Evolutionary conservation across 2,797 vertebrate species (phyloP).

Genomic region (Zenarchopterus dispar): DNA sequence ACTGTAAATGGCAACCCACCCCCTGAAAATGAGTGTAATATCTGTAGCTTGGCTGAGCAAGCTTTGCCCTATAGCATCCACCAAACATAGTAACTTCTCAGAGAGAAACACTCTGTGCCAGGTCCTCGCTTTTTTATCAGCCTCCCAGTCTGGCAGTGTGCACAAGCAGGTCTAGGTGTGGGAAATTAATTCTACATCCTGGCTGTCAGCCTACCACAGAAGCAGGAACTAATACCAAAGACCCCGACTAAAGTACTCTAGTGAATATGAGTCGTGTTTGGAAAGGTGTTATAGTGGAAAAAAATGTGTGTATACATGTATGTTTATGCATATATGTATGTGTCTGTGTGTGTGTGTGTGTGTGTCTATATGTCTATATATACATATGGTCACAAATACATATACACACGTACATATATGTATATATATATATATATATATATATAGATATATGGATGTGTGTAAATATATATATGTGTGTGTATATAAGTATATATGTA

Average conservation of each 20-base stretch:
- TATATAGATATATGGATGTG: too few relatives aligned
- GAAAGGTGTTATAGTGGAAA: neutral
- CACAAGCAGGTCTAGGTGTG: slow-evolving; percentile 52
- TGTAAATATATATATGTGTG: too few relatives aligned
- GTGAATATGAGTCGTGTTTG: neutral
- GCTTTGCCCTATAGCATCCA: slow-evolving; percentile 52
- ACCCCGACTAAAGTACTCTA: slow-evolving; percentile 9
- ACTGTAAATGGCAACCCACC: slow-evolving; percentile 59
- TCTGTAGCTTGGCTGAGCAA: slow-evolving; percentile 58
- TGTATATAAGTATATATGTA: too few relatives aligned
- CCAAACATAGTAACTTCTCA: slow-evolving; percentile 52
- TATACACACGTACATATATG: too few relatives aligned
- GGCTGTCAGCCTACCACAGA: slow-evolving; percentile 31
- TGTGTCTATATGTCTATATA: too few relatives aligned
- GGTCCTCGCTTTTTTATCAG: slow-evolving; percentile 51
- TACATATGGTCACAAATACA: too few relatives aligned
- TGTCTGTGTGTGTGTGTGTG: too few relatives aligned
- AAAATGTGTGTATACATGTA: too few relatives aligned
- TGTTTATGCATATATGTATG: too few relatives aligned
- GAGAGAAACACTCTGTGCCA: slow-evolving; percentile 36
- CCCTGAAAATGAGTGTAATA: slow-evolving; percentile 59
- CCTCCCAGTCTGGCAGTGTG: slow-evolving; percentile 42
- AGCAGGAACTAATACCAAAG: slow-evolving; percentile 27
- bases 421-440: too few relatives aligned
- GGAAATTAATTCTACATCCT: slow-evolving; percentile 52